A percentile compares a stretch with the other conserved stretches of the same genome.
These are phyloP conservation scores for Puffinus mauretanicus DNA, from an alignment of 2,113 vertebrate species.

Conservation along the genomic window DNA sequence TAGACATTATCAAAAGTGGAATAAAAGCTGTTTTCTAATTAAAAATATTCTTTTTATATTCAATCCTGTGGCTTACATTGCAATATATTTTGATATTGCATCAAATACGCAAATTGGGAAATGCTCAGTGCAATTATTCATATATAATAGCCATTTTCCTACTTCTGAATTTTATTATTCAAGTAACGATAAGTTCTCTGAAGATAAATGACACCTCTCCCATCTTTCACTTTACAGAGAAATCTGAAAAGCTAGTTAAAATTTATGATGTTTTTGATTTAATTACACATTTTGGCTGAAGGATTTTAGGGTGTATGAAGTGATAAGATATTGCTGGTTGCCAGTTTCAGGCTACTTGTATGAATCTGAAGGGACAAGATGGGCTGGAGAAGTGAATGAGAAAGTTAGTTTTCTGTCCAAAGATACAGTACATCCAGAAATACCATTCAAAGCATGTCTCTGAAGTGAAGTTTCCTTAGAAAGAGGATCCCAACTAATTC, in stretches of 20 bases:
- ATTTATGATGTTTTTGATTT: background rate
- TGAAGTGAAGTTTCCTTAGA: background rate
- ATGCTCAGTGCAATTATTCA: background rate
- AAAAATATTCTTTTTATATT: background rate
- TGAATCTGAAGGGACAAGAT: background rate
- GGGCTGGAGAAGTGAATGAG: background rate
- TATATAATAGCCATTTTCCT: background rate
- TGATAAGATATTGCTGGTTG: background rate
- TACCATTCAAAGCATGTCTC: background rate
- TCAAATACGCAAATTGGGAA: background rate
- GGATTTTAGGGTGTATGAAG: background rate
- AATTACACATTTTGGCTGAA: background rate
- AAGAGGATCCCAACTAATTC: background rate
- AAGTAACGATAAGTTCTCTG: background rate
- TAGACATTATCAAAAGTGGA: background rate
- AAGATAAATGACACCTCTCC: background rate
- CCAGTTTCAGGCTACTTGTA: background rate
- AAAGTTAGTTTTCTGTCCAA: background rate
- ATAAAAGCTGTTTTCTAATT: conserved; percentile 29
- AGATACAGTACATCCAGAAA: background rate
- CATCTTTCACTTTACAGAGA: background rate
- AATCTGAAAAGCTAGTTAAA: background rate
- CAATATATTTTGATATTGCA: background rate
- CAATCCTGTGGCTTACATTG: background rate
- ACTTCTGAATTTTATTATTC: conserved; percentile 15